A percentile compares a stretch with the other conserved stretches of the same genome.
Conservation (phyloP, 1,140 invertebrate species). For the Hyposmocoma kahamanoa region DNA sequence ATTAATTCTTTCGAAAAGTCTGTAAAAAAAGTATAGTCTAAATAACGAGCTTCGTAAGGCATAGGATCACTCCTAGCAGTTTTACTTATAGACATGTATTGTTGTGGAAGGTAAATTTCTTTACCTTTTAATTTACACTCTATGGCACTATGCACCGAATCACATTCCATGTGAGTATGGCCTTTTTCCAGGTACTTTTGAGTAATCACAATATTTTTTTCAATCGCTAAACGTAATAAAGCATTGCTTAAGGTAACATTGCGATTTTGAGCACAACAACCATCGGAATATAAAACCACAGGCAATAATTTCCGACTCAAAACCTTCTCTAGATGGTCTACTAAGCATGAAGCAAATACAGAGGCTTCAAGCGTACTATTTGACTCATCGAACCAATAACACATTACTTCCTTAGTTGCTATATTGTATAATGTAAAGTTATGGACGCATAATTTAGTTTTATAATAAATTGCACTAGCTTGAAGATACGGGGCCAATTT, state of each 20-base stretch:
- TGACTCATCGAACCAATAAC: no score
- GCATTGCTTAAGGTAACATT: constrained; percentile 20
- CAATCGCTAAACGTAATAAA: constrained; percentile 25
- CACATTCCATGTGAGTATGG: constrained; percentile 46
- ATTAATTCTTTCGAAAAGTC: background rate
- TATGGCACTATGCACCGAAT: constrained; percentile 30
- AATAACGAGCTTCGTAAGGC: background rate
- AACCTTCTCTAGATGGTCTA: no score
- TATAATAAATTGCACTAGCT: constrained; percentile 47
- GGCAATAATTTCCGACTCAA: no score
- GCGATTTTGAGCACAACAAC: background rate
- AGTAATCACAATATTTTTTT: constrained; percentile 25
- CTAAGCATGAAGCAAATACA: no score
- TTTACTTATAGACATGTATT: constrained; percentile 18
- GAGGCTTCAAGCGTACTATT: no score
- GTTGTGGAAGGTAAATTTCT: constrained; percentile 15
- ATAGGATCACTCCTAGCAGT: background rate
- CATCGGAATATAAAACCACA: no score
- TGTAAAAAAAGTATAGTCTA: background rate
- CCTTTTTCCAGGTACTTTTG: constrained; percentile 23
- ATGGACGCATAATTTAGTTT: constrained; percentile 43
- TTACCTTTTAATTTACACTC: constrained; percentile 17
- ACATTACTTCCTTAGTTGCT: no score
- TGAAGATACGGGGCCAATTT: constrained; percentile 35
- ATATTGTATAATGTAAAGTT: no score